A percentile compares a stretch with the other conserved stretches of the same genome.
Conservation (phyloP, 2,797 vertebrate genomes). For the Eulemur rubriventer region DNA sequence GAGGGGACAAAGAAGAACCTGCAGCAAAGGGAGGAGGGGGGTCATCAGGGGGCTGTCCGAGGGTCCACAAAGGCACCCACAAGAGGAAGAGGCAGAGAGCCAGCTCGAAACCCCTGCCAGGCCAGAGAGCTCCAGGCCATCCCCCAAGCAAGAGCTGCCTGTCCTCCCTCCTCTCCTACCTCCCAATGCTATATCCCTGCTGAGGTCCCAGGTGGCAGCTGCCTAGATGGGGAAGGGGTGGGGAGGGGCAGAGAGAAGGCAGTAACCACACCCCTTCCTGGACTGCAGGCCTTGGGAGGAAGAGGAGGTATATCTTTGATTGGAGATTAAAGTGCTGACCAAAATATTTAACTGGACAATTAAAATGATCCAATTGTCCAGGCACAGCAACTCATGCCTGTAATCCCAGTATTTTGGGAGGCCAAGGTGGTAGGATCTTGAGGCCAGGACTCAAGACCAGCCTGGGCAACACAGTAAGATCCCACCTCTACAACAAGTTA, state of each 20-base stretch:
- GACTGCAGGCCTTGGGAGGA: background rate
- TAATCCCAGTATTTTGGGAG: background rate
- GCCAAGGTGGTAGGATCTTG: background rate
- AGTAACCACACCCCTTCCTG: background rate
- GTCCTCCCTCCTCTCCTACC: background rate
- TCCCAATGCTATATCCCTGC: background rate
- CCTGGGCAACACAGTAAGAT: background rate
- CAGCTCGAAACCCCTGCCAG: background rate
- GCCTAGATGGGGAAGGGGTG: accelerated
- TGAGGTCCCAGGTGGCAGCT: no score
- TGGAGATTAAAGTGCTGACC: background rate
- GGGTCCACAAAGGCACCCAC: background rate
- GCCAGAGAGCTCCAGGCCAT: background rate
- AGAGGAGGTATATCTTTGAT: background rate
- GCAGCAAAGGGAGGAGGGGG: background rate
- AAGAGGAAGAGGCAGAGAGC: background rate
- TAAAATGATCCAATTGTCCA: background rate
- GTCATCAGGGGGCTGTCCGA: background rate
- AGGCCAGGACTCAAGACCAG: background rate
- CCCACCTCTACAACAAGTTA: background rate
- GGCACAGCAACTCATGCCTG: no score
- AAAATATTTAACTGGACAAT: background rate
- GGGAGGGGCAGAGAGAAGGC: background rate
- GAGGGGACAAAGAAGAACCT: background rate
- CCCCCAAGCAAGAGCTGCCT: background rate